These are phyloP conservation scores for Heloderma charlesbogerti DNA, from an alignment of 2,113 vertebrate genomes.

Conservation along the genomic window DNA sequence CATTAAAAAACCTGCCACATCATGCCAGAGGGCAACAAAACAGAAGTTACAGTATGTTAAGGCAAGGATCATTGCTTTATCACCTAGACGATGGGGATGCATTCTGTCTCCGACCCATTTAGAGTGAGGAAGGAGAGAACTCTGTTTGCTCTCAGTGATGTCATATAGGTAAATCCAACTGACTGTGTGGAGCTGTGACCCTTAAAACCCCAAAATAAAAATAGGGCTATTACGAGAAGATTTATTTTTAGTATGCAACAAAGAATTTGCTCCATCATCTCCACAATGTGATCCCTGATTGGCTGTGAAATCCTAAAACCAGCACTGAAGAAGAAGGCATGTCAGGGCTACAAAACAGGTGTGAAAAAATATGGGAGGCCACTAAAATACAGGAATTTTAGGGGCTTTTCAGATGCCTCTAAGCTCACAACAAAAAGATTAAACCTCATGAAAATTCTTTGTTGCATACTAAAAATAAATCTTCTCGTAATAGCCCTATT, in stretches of 20 bases:
- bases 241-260: too few relatives aligned
- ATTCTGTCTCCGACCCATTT: neutral
- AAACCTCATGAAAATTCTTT: slow-evolving; percentile 4
- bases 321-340: neutral
- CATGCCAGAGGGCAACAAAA: too few relatives aligned
- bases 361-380: neutral
- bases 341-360: neutral
- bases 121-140: neutral
- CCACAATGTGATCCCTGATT: too few relatives aligned
- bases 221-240: too few relatives aligned
- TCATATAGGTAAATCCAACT: neutral
- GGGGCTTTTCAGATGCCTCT: neutral
- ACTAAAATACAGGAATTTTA: neutral
- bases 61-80: neutral
- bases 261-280: too few relatives aligned
- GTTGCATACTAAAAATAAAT: slow-evolving; percentile 49
- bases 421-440: neutral
- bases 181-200: neutral
- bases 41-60: neutral
- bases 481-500: slow-evolving; percentile 31
- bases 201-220: too few relatives aligned
- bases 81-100: neutral
- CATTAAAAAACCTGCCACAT: too few relatives aligned
- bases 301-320: neutral
- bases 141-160: neutral